Evolutionary conservation across 1,140 invertebrate species (phyloP).

Genomic region (Drosophila murphyi): DNA sequence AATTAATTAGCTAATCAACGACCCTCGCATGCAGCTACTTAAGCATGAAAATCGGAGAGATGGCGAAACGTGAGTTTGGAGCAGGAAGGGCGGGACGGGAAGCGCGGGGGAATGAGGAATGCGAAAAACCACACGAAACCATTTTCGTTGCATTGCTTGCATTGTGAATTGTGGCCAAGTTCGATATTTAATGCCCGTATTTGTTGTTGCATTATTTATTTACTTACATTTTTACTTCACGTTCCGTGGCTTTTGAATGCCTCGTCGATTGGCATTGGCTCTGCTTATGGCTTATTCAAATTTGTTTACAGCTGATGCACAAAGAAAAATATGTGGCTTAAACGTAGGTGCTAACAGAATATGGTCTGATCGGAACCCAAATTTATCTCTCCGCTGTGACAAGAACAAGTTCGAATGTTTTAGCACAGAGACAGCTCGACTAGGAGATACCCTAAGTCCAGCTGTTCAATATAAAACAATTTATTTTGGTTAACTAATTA

Average conservation of each 20-base stretch:
- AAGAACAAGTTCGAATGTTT: too few relatives aligned
- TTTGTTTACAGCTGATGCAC: conserved; percentile 13
- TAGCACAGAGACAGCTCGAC: too few relatives aligned
- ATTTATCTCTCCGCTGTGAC: too few relatives aligned
- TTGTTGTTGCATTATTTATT: conserved; percentile 19
- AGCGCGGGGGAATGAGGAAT: too few relatives aligned
- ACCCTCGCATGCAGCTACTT: conserved; percentile 33
- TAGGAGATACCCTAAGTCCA: too few relatives aligned
- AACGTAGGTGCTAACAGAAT: too few relatives aligned
- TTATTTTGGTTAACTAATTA: too few relatives aligned
- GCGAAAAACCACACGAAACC: neutral
- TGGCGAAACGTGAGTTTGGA: neutral
- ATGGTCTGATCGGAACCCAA: too few relatives aligned
- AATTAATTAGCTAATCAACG: conserved; percentile 27
- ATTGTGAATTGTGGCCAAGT: neutral
- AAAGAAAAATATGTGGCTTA: too few relatives aligned
- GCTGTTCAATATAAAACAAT: too few relatives aligned
- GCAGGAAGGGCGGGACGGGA: too few relatives aligned
- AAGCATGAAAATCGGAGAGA: conserved; percentile 1
- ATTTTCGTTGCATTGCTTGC: conserved; percentile 10
- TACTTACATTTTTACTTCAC: conserved; percentile 14
- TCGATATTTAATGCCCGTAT: conserved; percentile 1
- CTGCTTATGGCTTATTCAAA: conserved; percentile 9
- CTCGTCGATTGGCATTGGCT: neutral
- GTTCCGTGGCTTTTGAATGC: conserved; percentile 19